Evolutionary conservation across 1,140 invertebrate species (phyloP).

Genomic region (Drosophila kikkawai): DNA sequence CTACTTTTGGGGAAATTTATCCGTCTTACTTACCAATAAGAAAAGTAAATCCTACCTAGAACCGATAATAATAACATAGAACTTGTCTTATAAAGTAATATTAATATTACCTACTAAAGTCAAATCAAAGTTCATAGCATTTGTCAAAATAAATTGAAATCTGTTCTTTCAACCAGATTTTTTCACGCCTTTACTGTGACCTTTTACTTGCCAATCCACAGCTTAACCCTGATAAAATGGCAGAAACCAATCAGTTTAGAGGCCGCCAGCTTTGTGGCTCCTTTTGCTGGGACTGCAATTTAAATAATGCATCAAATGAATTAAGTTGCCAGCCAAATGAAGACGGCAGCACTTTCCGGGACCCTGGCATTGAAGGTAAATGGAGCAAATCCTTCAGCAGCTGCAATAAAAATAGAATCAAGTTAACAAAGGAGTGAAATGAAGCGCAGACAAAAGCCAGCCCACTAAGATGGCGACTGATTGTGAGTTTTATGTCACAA

Average conservation of each 20-base stretch:
- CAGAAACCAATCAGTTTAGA: conserved; percentile 55
- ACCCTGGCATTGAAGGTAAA: conserved; percentile 56
- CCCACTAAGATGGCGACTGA: conserved; percentile 53
- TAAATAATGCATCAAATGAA: conserved; percentile 77
- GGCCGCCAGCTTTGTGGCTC: conserved; percentile 24
- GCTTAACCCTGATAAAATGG: conserved; percentile 14
- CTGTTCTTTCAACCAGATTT: not conserved
- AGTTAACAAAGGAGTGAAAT: conserved; percentile 71
- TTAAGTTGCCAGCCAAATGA: conserved; percentile 59
- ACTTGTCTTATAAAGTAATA: too few species aligned
- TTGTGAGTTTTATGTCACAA: conserved; percentile 41
- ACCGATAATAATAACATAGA: too few species aligned
- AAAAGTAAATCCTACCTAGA: too few species aligned
- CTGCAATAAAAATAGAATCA: conserved; percentile 65
- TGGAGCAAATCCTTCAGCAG: conserved; percentile 60
- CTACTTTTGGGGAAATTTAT: too few species aligned
- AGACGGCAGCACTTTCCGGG: conserved; percentile 34
- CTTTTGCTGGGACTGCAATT: conserved; percentile 60
- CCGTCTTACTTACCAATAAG: too few species aligned
- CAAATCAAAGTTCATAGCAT: not conserved
- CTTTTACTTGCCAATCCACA: not conserved
- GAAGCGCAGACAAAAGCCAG: conserved; percentile 54
- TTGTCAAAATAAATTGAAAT: not conserved
- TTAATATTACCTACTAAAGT: too few species aligned
- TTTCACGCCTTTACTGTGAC: not conserved